Evolutionary conservation across 2,113 vertebrate species (phyloP).

Genomic region (Telmatochromis sp.): DNA sequence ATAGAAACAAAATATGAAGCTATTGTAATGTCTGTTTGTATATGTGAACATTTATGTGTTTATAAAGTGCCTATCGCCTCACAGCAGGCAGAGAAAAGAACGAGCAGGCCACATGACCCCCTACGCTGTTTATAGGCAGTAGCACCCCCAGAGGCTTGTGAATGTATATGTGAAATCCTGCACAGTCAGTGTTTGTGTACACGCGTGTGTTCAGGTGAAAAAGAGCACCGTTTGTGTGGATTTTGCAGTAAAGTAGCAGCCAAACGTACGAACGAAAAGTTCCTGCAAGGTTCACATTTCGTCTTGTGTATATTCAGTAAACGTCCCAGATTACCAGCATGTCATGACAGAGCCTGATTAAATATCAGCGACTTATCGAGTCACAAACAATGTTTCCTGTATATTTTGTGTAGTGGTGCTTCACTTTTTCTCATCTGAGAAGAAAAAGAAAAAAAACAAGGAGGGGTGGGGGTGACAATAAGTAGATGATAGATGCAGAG

Average conservation of each 20-base stretch:
- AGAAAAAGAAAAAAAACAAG: background rate
- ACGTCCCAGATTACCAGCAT: background rate
- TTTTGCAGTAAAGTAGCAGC: conserved; percentile 62
- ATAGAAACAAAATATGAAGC: conserved; percentile 56
- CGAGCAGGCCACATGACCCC: conserved; percentile 60
- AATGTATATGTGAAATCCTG: conserved; percentile 79
- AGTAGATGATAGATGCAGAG: background rate
- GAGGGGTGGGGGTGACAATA: background rate
- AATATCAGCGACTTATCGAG: background rate
- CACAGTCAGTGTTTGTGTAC: conserved; percentile 56
- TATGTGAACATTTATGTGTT: conserved; percentile 76
- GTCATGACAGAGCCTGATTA: background rate
- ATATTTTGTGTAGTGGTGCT: conserved; percentile 33
- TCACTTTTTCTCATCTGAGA: background rate
- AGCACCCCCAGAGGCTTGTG: conserved; percentile 77
- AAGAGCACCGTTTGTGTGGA: background rate
- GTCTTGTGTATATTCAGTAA: background rate
- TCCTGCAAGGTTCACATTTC: conserved; percentile 24
- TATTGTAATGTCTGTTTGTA: conserved; percentile 80
- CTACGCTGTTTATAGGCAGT: conserved; percentile 71
- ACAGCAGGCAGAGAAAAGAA: conserved; percentile 46
- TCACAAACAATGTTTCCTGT: conserved; percentile 2
- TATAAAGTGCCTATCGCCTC: conserved; percentile 93
- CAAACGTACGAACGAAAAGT: background rate
- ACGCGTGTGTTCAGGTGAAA: conserved; percentile 42